These are phyloP conservation scores for Psophia crepitans DNA, from an alignment of 2,113 vertebrate genomes.

Conservation along the genomic window DNA sequence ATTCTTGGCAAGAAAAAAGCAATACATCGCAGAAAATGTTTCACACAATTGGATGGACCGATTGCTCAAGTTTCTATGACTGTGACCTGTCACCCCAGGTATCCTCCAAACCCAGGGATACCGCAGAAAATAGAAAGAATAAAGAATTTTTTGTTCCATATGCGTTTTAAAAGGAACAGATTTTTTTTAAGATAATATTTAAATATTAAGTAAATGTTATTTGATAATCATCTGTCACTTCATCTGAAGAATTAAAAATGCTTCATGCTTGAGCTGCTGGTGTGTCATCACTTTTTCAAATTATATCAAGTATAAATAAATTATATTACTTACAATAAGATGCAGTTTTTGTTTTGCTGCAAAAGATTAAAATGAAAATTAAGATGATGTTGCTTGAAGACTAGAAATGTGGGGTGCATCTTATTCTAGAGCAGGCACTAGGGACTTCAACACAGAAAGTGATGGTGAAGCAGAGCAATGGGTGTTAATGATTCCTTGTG, in stretches of 20 bases:
- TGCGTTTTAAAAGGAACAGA: neutral
- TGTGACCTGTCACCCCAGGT: neutral
- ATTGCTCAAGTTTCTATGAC: neutral
- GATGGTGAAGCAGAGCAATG: neutral
- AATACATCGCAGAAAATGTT: neutral
- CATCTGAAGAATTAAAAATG: constrained; percentile 57
- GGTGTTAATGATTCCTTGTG: neutral
- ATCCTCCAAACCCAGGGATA: neutral
- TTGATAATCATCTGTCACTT: constrained; percentile 59
- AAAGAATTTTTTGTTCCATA: neutral
- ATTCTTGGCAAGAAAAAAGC: constrained; percentile 18
- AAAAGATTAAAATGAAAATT: constrained; percentile 47
- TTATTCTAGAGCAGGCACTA: neutral
- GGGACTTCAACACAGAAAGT: neutral
- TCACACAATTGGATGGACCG: neutral
- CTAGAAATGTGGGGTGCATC: neutral
- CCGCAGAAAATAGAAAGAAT: neutral
- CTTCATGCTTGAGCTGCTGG: constrained; percentile 67
- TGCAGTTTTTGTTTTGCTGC: constrained; percentile 70
- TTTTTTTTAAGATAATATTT: neutral
- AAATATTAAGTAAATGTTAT: constrained; percentile 36
- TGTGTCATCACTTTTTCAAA: constrained; percentile 64
- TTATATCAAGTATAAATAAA: constrained; percentile 72
- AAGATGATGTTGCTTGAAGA: neutral
- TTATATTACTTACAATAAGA: constrained; percentile 71